Evolutionary conservation across 2,797 vertebrate species (phyloP), one percentile per base, ranked within the genome.

Genomic region (Ambastaia sidthimunki): DNA sequence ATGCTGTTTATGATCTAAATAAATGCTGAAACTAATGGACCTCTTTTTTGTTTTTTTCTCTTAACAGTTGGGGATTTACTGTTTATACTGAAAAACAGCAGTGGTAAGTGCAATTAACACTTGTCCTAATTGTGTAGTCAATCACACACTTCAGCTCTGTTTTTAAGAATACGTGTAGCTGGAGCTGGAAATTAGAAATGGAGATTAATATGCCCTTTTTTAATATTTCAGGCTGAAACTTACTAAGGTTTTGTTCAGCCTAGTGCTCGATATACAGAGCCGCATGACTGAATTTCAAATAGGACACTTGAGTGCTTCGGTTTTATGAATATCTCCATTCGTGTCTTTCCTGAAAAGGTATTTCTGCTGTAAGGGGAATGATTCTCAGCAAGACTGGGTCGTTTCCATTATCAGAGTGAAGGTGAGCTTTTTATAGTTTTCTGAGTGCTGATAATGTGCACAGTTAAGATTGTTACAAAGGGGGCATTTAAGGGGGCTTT

Each of bases 1-100:
- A 86, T 84, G 76, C 83, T 86, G 83, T 83, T 28, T 28, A n/a
- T 28, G 28, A 28, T 28, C 28, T 28, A 28, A 28, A 28, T 28
- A 28, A 28, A 28, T 28, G 28, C 28, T 28, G 80, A 85, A 83
- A 86, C 72, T 80, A 84, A 87, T 80, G 80, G 67, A 86, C 89
- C 88, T 87, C 83, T 86, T 88, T 85, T 86, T 47, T 69, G 87
- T 86, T 80, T 80, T 86, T 84, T 82, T 80, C 80, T 76, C 71
- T 15, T 80, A 85, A 76, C 92, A 99, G 98, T 89, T 98, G 96
- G 95, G 97, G 97, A 75, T 93, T 99, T 88, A 98, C 96, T 0
- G 80, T 96, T 47, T 95, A 90, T 91, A 93, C 93, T 19, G 96
- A 98, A 86, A 99, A 98, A 82, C 93, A 97, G 55, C 96, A 97